Evolutionary conservation across 2,797 vertebrate species (phyloP).

Genomic region (Etheostoma perlongum): DNA sequence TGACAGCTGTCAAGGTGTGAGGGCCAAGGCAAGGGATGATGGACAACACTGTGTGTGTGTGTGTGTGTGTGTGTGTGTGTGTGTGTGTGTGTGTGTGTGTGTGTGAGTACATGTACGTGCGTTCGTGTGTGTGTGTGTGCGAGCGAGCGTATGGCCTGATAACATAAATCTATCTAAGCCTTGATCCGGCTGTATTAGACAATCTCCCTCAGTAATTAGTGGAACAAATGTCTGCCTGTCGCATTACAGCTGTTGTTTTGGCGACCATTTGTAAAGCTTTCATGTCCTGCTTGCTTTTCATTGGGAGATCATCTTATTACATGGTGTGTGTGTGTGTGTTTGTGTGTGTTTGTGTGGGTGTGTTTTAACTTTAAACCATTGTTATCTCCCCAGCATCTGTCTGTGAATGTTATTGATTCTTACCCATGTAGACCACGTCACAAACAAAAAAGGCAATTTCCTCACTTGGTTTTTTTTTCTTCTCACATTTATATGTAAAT

Average conservation of each 20-base stretch:
- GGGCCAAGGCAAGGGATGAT: conserved; percentile 42
- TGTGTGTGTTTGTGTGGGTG: neutral
- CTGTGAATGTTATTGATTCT: conserved; percentile 44
- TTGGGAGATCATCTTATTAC: conserved; percentile 64
- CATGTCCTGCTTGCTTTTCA: conserved; percentile 60
- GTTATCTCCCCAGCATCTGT: conserved; percentile 54
- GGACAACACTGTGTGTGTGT: conserved; percentile 28
- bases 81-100: conserved; percentile 12
- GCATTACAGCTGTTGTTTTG: conserved; percentile 73
- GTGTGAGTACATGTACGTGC: conserved; percentile 25
- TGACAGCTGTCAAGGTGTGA: conserved; percentile 74
- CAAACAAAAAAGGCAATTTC: conserved; percentile 30
- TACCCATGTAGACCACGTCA: conserved; percentile 22
- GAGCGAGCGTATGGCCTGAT: conserved; percentile 36
- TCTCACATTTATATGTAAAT: conserved; percentile 59
- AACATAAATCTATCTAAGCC: conserved; percentile 69
- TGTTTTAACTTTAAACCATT: conserved; percentile 33
- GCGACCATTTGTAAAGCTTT: conserved; percentile 63
- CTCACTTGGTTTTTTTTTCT: conserved; percentile 22
- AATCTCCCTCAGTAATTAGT: conserved; percentile 72
- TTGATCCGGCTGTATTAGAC: conserved; percentile 59
- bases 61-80: conserved; percentile 10
- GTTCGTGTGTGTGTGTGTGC: neutral
- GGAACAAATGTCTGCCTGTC: conserved; percentile 77
- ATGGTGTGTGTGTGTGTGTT: conserved; percentile 13